Base-by-base conservation (phyloP, 2,113 vertebrate species). In the Corythaeola cristata region DNA sequence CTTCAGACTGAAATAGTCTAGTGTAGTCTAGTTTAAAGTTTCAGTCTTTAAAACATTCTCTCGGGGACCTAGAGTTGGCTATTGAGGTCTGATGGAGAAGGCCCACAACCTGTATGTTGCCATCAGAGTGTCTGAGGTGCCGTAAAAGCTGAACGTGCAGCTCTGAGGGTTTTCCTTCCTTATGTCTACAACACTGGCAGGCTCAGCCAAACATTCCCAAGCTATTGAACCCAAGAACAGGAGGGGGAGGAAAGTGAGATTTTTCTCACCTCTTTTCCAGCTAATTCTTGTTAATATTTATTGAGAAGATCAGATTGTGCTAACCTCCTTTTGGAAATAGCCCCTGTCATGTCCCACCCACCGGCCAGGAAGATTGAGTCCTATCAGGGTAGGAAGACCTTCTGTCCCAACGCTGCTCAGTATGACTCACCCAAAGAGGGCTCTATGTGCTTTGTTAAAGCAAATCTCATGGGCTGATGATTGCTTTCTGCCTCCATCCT, bases 241-340 rank as follows among this genome's bases (percentile, higher is more conserved):
- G 18, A 93, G 3, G 4, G 33, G 12, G 45, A 41, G 30, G 10
- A 68, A 87, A 92, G 62, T 58, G 41, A 82, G 80, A 93, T 85
- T 91, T 93, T 89, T 89, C 84, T 89, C 86, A 87, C 69, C 23
- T 89, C 52, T 93, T 59, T 50, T 72, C 39, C 39, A 87, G 33
- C 22, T 94, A 78, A 85, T 90, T 89, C 62, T 73, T 71, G 9
- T 72, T 60, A 79, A 87, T 89, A n/a, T 62, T 74, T 85, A 23
- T 52, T 87, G 67, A 79, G 80, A 92, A 92, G 71, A 26, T 35
- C 14, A 22, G n/a, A 68, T 18, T 60, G 47, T 72, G 56, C 21
- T 52, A 41, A 73, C 0, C 7, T 7, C n/a, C 50, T 92, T 74
- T 68, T 62, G 73, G 77, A 76, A 79, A 75, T 4, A 68, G 8